Evolutionary conservation across 2,797 vertebrate species (phyloP).

Genomic region (Melanotaenia nigrans): DNA sequence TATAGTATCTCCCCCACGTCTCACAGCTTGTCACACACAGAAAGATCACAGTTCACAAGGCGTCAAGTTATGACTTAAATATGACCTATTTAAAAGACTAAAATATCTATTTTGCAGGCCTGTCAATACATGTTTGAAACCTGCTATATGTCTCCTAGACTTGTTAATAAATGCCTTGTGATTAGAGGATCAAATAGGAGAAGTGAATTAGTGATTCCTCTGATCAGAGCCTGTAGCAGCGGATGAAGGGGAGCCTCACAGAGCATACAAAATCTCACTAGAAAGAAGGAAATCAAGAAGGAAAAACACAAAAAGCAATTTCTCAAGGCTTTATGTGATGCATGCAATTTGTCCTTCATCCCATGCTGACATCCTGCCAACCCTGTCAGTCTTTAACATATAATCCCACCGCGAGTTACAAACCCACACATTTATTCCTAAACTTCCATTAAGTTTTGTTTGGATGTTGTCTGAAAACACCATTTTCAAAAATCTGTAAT

Average conservation of each 20-base stretch:
- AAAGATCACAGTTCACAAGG: slow-evolving; percentile 39
- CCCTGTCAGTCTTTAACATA: slow-evolving; percentile 6
- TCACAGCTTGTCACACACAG: slow-evolving; percentile 35
- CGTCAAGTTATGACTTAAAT: slow-evolving; percentile 65
- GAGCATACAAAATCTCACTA: slow-evolving; percentile 52
- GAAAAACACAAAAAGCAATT: slow-evolving; percentile 38
- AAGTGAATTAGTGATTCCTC: slow-evolving; percentile 79
- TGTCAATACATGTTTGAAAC: slow-evolving; percentile 63
- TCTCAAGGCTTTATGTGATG: slow-evolving; percentile 19
- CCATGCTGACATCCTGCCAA: slow-evolving; percentile 12
- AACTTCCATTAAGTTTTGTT: slow-evolving; percentile 16
- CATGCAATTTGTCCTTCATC: slow-evolving; percentile 42
- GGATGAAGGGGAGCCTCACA: slow-evolving; percentile 52
- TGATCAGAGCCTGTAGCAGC: slow-evolving; percentile 70
- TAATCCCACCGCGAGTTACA: not conserved
- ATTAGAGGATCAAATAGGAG: slow-evolving; percentile 80
- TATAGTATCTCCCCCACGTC: slow-evolving; percentile 19
- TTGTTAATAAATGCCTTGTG: slow-evolving; percentile 82
- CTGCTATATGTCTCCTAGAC: slow-evolving; percentile 66
- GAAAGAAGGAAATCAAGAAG: slow-evolving; percentile 26
- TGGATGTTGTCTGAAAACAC: slow-evolving; percentile 20
- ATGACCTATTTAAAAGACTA: slow-evolving; percentile 73
- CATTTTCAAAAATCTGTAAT: slow-evolving; percentile 34
- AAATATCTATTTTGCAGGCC: slow-evolving; percentile 64
- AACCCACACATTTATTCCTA: not conserved